These are phyloP conservation scores for Chouioia cunea DNA, from an alignment of 2,888 invertebrate genomes.

Conservation along the genomic window DNA sequence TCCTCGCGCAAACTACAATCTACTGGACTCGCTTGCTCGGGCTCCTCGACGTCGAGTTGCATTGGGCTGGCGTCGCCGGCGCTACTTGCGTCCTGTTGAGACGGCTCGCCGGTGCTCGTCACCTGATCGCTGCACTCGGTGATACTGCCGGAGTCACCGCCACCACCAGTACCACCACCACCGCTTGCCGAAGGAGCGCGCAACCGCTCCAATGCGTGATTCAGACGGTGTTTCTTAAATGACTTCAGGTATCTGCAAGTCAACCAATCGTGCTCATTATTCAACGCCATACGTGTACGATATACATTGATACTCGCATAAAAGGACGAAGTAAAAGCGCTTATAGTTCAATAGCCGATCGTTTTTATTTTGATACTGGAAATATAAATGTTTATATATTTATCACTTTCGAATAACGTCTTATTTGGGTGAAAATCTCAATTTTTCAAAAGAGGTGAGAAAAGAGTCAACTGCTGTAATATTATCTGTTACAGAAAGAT, in stretches of 20 bases:
- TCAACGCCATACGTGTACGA: too few species aligned
- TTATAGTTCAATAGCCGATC: not conserved
- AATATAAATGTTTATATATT: too few species aligned
- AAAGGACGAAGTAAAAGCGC: not conserved
- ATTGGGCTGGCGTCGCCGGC: conserved; percentile 73
- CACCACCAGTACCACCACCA: too few species aligned
- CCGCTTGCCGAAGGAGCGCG: conserved; percentile 67
- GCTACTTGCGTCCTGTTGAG: conserved; percentile 70
- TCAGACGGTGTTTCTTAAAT: conserved; percentile 89
- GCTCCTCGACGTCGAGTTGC: conserved; percentile 62
- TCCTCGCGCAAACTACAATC: conserved; percentile 37
- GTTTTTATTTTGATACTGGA: too few species aligned
- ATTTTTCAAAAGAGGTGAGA: too few species aligned
- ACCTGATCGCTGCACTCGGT: conserved; percentile 76
- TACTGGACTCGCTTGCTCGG: conserved; percentile 43
- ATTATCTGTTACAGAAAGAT: too few species aligned
- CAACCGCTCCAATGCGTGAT: conserved; percentile 86
- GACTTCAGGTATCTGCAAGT: conserved; percentile 83
- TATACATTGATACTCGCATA: too few species aligned
- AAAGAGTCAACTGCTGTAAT: too few species aligned
- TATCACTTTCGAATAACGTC: too few species aligned
- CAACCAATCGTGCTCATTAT: not conserved
- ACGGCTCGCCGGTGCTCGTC: conserved; percentile 80
- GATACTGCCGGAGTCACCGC: conserved; percentile 40
- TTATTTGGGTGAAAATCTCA: too few species aligned